A percentile compares a stretch with the other conserved stretches of the same genome.
Evolutionary conservation across 2,888 invertebrate genomes (phyloP).

Genomic region (Macaria liturata): DNA sequence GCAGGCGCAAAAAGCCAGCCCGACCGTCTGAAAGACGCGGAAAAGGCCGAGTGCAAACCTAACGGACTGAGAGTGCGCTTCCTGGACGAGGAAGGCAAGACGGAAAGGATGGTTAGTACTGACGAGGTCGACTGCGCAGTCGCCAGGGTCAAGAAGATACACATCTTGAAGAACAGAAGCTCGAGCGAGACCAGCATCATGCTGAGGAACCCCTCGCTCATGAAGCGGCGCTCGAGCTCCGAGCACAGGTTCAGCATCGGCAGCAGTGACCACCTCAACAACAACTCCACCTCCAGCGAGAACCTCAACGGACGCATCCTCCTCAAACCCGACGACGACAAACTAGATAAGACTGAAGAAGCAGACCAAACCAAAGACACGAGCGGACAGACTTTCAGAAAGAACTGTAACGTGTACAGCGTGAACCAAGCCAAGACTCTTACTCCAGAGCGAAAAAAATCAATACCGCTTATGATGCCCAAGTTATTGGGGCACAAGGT

Average conservation of each 20-base stretch:
- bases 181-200: slow-evolving; percentile 79
- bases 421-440: slow-evolving; percentile 78
- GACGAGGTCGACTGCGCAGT: slow-evolving; percentile 75
- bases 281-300: slow-evolving; percentile 68
- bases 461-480: slow-evolving; percentile 69
- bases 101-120: slow-evolving; percentile 72
- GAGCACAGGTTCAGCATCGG: slow-evolving; percentile 67
- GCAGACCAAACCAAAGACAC: slow-evolving; percentile 72
- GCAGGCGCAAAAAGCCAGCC: slow-evolving; percentile 64
- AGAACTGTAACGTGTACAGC: slow-evolving; percentile 78
- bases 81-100: slow-evolving; percentile 77
- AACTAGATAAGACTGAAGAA: slow-evolving; percentile 65
- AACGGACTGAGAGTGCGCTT: slow-evolving; percentile 74
- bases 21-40: slow-evolving; percentile 65
- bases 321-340: slow-evolving; percentile 50
- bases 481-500: slow-evolving; percentile 63
- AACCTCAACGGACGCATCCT: slow-evolving; percentile 63
- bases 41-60: slow-evolving; percentile 64
- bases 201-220: slow-evolving; percentile 69
- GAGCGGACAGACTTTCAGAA: slow-evolving; percentile 67
- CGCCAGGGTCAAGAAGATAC: slow-evolving; percentile 74
- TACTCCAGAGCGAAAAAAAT: slow-evolving; percentile 68
- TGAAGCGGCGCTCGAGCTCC: slow-evolving; percentile 63
- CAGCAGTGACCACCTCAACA: slow-evolving; percentile 62
- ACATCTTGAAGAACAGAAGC: slow-evolving; percentile 77